A percentile compares a stretch with the other conserved stretches of the same genome.
Conservation (phyloP, 64 coral and sea anemone genomes). For the Dendronephthya gigantea region DNA sequence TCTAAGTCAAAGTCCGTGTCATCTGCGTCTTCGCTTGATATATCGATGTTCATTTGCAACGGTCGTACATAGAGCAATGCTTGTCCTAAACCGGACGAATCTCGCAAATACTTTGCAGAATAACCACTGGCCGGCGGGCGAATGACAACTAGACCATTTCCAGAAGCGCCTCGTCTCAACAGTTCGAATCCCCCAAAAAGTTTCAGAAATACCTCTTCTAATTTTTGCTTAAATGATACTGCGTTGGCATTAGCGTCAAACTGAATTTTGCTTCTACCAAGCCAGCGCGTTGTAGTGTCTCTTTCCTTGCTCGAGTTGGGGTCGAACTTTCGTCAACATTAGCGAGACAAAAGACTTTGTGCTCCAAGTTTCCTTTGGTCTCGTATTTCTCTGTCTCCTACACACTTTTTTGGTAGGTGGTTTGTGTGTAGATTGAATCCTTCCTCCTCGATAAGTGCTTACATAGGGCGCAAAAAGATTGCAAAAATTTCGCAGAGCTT, state of each 20-base stretch:
- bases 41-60: slow-evolving; percentile 20
- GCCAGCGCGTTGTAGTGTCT: slow-evolving; percentile 3
- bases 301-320: slow-evolving; percentile 8
- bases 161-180: slow-evolving; percentile 8
- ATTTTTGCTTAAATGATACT: neutral
- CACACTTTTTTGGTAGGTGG: slow-evolving; percentile 14
- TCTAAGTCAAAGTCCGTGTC: slow-evolving; percentile 19
- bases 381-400: neutral
- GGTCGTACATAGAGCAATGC: slow-evolving; percentile 18
- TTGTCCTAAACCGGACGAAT: slow-evolving; percentile 3
- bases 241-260: slow-evolving; percentile 10
- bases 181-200: slow-evolving; percentile 14
- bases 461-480: slow-evolving; percentile 34
- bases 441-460: slow-evolving; percentile 11
- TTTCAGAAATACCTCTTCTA: slow-evolving; percentile 10
- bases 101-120: neutral
- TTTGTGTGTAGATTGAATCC: slow-evolving; percentile 14
- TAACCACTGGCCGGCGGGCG: slow-evolving; percentile 15
- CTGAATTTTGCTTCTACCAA: slow-evolving; percentile 24
- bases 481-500: slow-evolving; percentile 44
- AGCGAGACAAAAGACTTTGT: slow-evolving; percentile 14
- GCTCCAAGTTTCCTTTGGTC: slow-evolving; percentile 19
- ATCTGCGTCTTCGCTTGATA: slow-evolving; percentile 1
- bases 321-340: slow-evolving; percentile 18
- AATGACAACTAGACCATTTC: slow-evolving; percentile 21